Conservation (phyloP, 1,140 invertebrate species). For the Hycleus cichorii region DNA sequence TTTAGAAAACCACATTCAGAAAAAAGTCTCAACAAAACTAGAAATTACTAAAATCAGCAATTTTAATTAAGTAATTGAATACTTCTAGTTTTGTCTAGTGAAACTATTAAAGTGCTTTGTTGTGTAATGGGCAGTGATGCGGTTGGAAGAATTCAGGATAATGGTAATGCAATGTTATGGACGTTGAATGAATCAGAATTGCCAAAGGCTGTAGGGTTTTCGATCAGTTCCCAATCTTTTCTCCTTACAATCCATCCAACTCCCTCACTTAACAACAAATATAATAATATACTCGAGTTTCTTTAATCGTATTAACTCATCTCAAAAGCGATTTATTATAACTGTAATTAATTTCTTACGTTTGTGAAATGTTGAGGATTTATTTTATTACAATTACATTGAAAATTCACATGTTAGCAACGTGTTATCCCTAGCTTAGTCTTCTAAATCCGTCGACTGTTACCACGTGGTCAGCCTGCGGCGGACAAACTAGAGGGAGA, state of each 20-base stretch:
- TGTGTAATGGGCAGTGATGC: constrained; percentile 2
- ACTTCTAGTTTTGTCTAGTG: no score
- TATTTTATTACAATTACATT: constrained; percentile 5
- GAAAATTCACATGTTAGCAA: constrained; percentile 16
- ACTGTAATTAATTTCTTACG: no score
- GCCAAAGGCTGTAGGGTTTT: not conserved
- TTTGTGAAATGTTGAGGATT: no score
- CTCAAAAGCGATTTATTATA: no score
- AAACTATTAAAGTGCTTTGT: constrained; percentile 10
- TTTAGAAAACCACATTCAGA: no score
- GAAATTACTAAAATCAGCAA: no score
- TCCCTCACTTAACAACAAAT: no score
- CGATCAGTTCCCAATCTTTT: not conserved
- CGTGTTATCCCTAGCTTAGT: constrained; percentile 18
- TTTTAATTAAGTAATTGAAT: no score
- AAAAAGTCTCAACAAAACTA: no score
- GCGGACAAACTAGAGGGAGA: constrained; percentile 15
- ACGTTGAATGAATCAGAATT: constrained; percentile 8
- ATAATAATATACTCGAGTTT: no score
- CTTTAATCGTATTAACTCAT: no score
- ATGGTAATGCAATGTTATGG: constrained; percentile 10
- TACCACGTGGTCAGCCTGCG: constrained; percentile 23
- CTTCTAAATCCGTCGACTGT: constrained; percentile 15
- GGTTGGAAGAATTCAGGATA: constrained; percentile 10
- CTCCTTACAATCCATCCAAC: no score